Evolutionary conservation across 2,797 vertebrate genomes (phyloP), one percentile per base, ranked within the genome.

Genomic region (Rhabdomys pumilio): DNA sequence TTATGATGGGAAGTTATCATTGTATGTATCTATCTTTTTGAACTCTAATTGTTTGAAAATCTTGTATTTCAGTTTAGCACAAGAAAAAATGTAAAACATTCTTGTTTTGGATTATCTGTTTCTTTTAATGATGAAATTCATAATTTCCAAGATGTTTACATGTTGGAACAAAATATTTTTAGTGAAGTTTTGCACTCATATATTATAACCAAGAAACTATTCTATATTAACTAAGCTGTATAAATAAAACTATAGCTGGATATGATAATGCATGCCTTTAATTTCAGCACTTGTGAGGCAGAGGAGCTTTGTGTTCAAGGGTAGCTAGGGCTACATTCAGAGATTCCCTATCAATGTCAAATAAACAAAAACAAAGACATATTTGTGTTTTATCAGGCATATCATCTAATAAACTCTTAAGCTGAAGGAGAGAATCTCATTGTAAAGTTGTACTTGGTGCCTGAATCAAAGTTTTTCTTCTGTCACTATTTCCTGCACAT

Each of bases 161-260:
- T 53, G 1, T 57, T 90, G 10, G 8, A 95, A 1, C 2, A 34
- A 84, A 94, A 59, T 3, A 57, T 9, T 38, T 17, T 72, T 72
- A 38, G 17, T 15, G 1, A 87, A 77, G n/a, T 72, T 69, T 17
- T 67, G 3, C 3, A 44, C 9, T 88, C 19, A 67, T 3, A 65
- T 75, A 93, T 85, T 79, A 92, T 82, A 67, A 26, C 1, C 24
- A 84, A 77, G 14, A 91, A 73, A 90, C 4, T 19, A 75, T 61
- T 94, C 92, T 63, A 83, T 19, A 5, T 7, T 86, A 53, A 75
- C 38, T 67, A 94, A 85, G 26, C 85, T 92, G 55, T 38, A 50
- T 75, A 90, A 24, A 91, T 19, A 41, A 57, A 59, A 38, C 5
- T 57, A 22, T 81, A 26, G 3, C 12, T 59, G 12, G 79, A 12